Base-by-base conservation (phyloP, 2,888 invertebrate species). In the Latrodectus elegans region DNA sequence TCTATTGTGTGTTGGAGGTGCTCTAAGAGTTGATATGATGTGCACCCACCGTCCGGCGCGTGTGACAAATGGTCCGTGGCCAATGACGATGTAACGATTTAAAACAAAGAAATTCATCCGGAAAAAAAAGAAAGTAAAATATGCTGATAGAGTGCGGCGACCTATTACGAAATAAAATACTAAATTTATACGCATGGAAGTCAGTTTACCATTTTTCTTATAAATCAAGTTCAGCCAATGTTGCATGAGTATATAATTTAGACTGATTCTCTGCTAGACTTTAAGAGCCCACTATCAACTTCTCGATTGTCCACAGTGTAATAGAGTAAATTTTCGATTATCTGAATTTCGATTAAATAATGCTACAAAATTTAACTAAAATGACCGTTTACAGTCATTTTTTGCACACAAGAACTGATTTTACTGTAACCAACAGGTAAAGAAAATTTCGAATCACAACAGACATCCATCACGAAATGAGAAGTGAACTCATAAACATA, bases 41-140 rank as follows among this genome's bases (percentile, higher is more conserved):
- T 71, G 70, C n/a, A 64, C 75, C 68, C 68, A 70, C 17, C 17
- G 51, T 38, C 26, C 14, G 74, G n/a, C 84, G 74, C 84, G 84
- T 74, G 84, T 60, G 68, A 74, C 55, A 84, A 79, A 79, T 79
- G 73, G 64, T n/a, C 60, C 67, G 73, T 67, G 79, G 17, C 55
- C 52, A 53, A 64, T 82, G 52, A 60, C 51, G 49, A 55, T 14
- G 72, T 15, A 15, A 38, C 51, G 65, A n/a, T 22, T 26, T 17
- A 53, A 51, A 82, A 38, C 53, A 70, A 22, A 53, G 8, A 52
- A 70, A 78, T 26, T 70, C 79, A 49, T 8, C 26, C 60, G 60
- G 79, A 71, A 60, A 15, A n/a, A 38, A 68, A 49, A 12, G 49
- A 68, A 49, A n/a, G 11, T 49, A 6, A 14, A 12, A 22, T 22